Percentiles rank a stretch among this genome's conserved stretches.
phyloP scores from a whole-genome alignment of 2,888 invertebrate species.

The Aspidiotus destructor region DNA sequence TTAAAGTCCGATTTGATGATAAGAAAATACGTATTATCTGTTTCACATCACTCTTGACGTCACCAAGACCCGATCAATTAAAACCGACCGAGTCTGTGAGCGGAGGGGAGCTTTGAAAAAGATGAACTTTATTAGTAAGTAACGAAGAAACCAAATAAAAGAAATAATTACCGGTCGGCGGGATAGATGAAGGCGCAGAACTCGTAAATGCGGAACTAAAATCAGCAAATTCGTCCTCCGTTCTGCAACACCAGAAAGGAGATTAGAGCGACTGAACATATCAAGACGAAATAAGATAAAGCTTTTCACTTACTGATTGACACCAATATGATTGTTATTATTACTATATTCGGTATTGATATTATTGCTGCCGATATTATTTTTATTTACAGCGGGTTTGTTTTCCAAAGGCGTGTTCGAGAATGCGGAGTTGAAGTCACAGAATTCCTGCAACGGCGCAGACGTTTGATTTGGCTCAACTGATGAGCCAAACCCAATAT shows the following conservation, averaged over 20 bases:
- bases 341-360: too few species aligned
- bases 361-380: constrained; percentile 12
- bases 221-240: constrained; percentile 65
- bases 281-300: background rate
- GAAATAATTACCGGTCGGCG: too few species aligned
- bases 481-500: constrained; percentile 19
- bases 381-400: constrained; percentile 14
- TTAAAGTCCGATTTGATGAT: too few species aligned
- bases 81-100: too few species aligned
- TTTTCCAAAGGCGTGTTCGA: constrained; percentile 31
- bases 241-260: background rate
- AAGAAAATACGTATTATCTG: too few species aligned
- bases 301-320: background rate
- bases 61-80: too few species aligned
- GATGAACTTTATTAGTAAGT: too few species aligned
- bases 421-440: constrained; percentile 68
- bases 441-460: constrained; percentile 51
- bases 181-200: background rate
- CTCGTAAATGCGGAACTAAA: constrained; percentile 60
- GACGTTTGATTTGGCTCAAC: background rate
- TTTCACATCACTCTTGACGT: too few species aligned
- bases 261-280: constrained; percentile 35
- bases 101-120: too few species aligned
- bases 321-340: too few species aligned
- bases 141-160: too few species aligned